phyloP scores from a whole-genome alignment of 2,113 vertebrate genomes.

The Onychostoma macrolepis region DNA sequence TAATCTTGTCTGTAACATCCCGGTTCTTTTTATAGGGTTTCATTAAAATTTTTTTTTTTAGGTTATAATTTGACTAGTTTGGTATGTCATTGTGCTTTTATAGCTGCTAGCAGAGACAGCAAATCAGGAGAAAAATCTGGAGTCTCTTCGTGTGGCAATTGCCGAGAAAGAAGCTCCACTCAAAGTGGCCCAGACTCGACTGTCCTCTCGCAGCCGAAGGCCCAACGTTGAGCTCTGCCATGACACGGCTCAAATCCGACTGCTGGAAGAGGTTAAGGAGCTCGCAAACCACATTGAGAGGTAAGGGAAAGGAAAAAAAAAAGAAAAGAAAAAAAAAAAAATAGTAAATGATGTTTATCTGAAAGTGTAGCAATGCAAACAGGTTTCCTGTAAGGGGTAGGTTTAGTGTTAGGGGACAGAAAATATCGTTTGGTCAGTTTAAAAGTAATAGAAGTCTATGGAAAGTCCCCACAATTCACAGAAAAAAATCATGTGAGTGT shows the following conservation, averaged over 20 bases:
- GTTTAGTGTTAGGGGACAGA: too few relatives aligned
- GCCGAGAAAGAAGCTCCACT: conserved; percentile 84
- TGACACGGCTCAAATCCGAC: conserved; percentile 81
- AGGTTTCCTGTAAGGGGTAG: too few relatives aligned
- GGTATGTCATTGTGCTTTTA: neutral
- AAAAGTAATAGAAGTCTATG: too few relatives aligned
- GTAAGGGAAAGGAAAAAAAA: conserved; percentile 66
- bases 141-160: conserved; percentile 78
- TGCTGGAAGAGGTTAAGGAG: conserved; percentile 82
- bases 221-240: conserved; percentile 90
- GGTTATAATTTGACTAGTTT: neutral
- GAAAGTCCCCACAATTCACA: too few relatives aligned
- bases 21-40: neutral
- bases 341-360: too few relatives aligned
- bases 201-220: conserved; percentile 81
- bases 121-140: conserved; percentile 82
- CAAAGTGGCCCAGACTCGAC: conserved; percentile 85
- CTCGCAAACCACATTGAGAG: conserved; percentile 77
- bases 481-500: too few relatives aligned
- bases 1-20: neutral
- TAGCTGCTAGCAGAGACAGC: conserved; percentile 83
- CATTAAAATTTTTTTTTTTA: neutral
- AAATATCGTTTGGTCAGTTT: too few relatives aligned
- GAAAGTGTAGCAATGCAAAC: too few relatives aligned
- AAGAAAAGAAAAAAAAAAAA: too few relatives aligned